Evolutionary conservation across 2,888 invertebrate genomes (phyloP).

Genomic region (Mimas tiliae): DNA sequence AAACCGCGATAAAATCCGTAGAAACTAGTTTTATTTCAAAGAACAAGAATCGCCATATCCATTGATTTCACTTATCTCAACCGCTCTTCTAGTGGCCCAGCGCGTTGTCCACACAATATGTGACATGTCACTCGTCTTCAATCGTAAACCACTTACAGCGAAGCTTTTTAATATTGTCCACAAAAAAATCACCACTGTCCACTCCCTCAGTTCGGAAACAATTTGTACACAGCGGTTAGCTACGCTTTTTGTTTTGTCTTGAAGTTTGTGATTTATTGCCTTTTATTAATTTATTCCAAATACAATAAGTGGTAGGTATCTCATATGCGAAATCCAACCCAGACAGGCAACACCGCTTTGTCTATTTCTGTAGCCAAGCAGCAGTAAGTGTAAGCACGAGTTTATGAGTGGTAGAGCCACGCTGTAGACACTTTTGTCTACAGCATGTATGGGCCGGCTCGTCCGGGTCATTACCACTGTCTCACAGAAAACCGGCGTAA

Average conservation of each 20-base stretch:
- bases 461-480: too few relatives aligned
- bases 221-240: slow-evolving; percentile 56
- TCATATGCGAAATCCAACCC: too few relatives aligned
- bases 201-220: slow-evolving; percentile 54
- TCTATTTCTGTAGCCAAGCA: too few relatives aligned
- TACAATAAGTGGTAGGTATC: too few relatives aligned
- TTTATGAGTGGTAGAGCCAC: too few relatives aligned
- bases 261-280: slow-evolving; percentile 36
- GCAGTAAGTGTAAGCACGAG: too few relatives aligned
- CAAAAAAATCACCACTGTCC: slow-evolving; percentile 59
- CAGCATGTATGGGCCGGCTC: too few relatives aligned
- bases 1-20: too few relatives aligned
- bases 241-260: slow-evolving; percentile 39
- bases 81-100: slow-evolving; percentile 50
- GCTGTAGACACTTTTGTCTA: too few relatives aligned
- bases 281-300: neutral
- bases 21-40: too few relatives aligned
- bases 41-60: neutral
- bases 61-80: neutral
- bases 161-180: slow-evolving; percentile 72
- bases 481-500: too few relatives aligned
- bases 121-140: slow-evolving; percentile 59
- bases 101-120: slow-evolving; percentile 50
- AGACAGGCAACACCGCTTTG: too few relatives aligned
- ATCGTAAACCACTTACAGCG: slow-evolving; percentile 73